Evolutionary conservation across 1,140 invertebrate genomes (phyloP).

Genomic region (Brachionus angularis): DNA sequence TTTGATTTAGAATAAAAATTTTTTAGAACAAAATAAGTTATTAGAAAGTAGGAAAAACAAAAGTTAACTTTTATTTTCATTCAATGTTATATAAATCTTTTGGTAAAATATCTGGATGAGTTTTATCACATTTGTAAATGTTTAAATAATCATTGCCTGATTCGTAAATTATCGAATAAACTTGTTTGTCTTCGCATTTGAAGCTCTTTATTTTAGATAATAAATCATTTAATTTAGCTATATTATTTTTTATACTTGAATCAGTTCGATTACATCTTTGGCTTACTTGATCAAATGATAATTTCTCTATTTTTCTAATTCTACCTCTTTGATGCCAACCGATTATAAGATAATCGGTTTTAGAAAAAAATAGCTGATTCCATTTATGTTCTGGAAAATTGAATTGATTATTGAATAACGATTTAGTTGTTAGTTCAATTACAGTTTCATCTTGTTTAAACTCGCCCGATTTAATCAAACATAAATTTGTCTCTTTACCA

Average conservation of each 20-base stretch:
- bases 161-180: too few relatives aligned
- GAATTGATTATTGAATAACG: background rate
- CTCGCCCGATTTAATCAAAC: background rate
- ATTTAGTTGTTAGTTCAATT: background rate
- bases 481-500: background rate
- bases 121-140: too few relatives aligned
- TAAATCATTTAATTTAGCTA: slow-evolving; percentile 12
- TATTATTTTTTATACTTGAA: background rate
- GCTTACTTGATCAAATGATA: slow-evolving; percentile 12
- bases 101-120: too few relatives aligned
- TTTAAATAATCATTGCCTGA: too few relatives aligned
- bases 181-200: too few relatives aligned
- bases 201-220: background rate
- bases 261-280: background rate
- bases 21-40: too few relatives aligned
- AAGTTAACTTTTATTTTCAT: too few relatives aligned
- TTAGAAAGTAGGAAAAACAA: too few relatives aligned
- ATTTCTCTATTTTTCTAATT: background rate
- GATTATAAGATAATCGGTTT: slow-evolving; percentile 6
- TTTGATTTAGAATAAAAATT: too few relatives aligned
- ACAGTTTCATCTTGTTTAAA: background rate
- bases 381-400: background rate
- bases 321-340: background rate
- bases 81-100: too few relatives aligned
- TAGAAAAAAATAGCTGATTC: slow-evolving; percentile 16